phyloP scores from a whole-genome alignment of 2,113 vertebrate species.

The Genyomyrus donnyi region DNA sequence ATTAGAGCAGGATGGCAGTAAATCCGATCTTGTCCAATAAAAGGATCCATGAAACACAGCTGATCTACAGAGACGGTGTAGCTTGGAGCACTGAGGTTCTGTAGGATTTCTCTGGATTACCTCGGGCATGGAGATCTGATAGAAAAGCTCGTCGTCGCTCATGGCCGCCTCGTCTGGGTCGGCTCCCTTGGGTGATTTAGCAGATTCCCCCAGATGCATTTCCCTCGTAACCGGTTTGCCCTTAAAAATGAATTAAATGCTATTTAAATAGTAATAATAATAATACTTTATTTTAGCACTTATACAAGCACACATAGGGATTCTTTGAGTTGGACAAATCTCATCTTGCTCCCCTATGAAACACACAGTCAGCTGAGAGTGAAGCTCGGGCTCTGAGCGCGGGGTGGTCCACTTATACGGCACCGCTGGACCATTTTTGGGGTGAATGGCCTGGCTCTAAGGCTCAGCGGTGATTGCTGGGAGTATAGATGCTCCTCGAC shows the following conservation, averaged over 20 bases:
- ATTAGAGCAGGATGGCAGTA: neutral
- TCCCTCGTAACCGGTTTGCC: neutral
- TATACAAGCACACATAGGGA: neutral
- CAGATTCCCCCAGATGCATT: neutral
- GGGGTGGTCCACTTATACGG: neutral
- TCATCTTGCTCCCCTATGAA: neutral
- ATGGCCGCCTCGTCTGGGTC: conserved; percentile 16
- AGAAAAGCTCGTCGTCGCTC: conserved; percentile 39
- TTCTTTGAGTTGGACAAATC: neutral
- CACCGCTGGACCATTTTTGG: neutral
- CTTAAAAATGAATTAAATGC: neutral
- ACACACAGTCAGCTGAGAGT: neutral
- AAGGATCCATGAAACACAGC: neutral
- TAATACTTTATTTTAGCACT: neutral
- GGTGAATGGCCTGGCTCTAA: neutral
- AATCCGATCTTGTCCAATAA: neutral
- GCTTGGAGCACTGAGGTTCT: neutral
- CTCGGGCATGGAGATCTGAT: conserved; percentile 38
- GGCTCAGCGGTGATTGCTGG: neutral
- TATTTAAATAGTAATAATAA: neutral
- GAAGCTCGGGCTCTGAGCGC: neutral
- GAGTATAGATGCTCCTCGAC: neutral
- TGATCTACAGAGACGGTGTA: neutral
- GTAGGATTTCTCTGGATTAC: conserved; percentile 17
- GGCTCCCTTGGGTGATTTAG: too few species aligned